Evolutionary conservation across 2,113 vertebrate genomes (phyloP).

Genomic region (Centropristis striata): DNA sequence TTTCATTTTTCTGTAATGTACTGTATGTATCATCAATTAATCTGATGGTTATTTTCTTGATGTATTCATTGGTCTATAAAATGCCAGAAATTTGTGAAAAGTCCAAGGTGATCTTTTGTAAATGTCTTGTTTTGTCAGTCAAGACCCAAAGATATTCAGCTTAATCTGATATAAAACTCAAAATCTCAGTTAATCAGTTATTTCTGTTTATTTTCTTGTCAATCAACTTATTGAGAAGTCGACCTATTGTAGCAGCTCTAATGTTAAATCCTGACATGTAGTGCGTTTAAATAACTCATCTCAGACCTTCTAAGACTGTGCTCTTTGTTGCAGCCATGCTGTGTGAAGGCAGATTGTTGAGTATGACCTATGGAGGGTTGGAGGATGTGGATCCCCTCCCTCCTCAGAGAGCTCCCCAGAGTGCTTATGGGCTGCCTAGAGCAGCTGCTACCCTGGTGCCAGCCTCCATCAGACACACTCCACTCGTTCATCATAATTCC

Average conservation of each 20-base stretch:
- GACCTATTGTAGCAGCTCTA: not conserved
- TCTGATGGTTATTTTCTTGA: too few relatives aligned
- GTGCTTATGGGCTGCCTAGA: constrained; percentile 60
- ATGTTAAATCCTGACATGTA: not conserved
- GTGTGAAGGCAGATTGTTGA: constrained; percentile 91
- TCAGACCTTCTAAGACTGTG: constrained; percentile 11
- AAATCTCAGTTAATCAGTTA: too few relatives aligned
- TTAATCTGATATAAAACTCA: too few relatives aligned
- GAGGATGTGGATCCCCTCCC: constrained; percentile 45
- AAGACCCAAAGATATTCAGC: too few relatives aligned
- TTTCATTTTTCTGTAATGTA: too few relatives aligned
- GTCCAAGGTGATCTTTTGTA: too few relatives aligned
- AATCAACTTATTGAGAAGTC: too few relatives aligned
- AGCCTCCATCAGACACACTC: constrained; percentile 37
- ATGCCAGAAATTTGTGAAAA: too few relatives aligned
- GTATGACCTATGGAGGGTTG: constrained; percentile 84
- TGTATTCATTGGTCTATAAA: too few relatives aligned
- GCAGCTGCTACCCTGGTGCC: constrained; percentile 54
- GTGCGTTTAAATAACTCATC: not conserved
- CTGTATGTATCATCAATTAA: too few relatives aligned
- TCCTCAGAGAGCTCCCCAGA: constrained; percentile 22
- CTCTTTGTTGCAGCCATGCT: constrained; percentile 88
- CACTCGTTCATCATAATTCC: constrained; percentile 57
- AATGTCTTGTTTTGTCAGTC: too few relatives aligned
- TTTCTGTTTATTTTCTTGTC: too few relatives aligned